A percentile compares a stretch with the other conserved stretches of the same genome.
Evolutionary conservation across 2,888 invertebrate genomes (phyloP).

Genomic region (Ptycholaimellus sp.): DNA sequence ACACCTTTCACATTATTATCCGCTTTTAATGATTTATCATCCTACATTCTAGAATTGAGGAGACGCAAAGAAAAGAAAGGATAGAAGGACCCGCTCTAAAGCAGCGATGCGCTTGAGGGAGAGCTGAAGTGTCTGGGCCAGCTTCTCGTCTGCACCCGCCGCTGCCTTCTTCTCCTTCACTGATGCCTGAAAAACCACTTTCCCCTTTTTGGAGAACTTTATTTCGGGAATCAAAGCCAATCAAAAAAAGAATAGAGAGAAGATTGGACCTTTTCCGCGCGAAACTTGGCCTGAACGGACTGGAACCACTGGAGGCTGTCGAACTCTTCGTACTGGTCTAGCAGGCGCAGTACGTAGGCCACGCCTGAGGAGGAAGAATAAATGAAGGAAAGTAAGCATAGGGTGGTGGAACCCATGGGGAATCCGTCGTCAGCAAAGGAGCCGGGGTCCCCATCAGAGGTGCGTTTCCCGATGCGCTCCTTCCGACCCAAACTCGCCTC

Average conservation of each 20-base stretch:
- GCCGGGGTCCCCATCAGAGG: slow-evolving; percentile 44
- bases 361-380: slow-evolving; percentile 32
- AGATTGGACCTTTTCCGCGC: slow-evolving; percentile 29
- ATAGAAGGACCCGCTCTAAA: too few relatives aligned
- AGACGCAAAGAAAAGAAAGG: slow-evolving; percentile 1
- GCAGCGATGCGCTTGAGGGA: slow-evolving; percentile 58
- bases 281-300: slow-evolving; percentile 33
- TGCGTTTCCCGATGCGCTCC: slow-evolving; percentile 71
- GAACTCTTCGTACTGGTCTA: slow-evolving; percentile 61
- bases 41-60: background rate
- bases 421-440: slow-evolving; percentile 95
- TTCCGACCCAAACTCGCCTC: slow-evolving; percentile 73
- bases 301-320: slow-evolving; percentile 86
- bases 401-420: slow-evolving; percentile 49
- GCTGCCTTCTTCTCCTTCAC: slow-evolving; percentile 13
- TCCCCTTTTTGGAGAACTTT: too few relatives aligned
- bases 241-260: too few relatives aligned
- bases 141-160: slow-evolving; percentile 42
- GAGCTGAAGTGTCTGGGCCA: slow-evolving; percentile 69
- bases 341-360: slow-evolving; percentile 66
- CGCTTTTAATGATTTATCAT: background rate
- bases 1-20: background rate
- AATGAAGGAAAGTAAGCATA: background rate
- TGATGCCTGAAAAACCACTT: too few relatives aligned
- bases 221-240: too few relatives aligned